Conservation (phyloP, 2,888 invertebrate genomes). For the Cephus runcator region DNA sequence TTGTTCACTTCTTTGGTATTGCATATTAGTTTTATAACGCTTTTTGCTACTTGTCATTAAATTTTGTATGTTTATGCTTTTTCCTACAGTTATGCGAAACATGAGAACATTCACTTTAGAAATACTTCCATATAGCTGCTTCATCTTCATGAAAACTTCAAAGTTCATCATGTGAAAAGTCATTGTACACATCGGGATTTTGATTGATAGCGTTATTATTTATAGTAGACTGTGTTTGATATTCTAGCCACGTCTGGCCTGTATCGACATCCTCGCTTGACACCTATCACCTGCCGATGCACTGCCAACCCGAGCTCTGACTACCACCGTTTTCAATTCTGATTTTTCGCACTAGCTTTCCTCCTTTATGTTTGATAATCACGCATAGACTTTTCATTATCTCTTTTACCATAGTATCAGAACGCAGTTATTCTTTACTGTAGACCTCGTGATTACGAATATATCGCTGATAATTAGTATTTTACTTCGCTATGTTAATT, state of each 20-base stretch:
- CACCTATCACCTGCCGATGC: slow-evolving; percentile 39
- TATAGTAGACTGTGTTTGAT: slow-evolving; percentile 36
- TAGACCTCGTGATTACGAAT: not conserved
- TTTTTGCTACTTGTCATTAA: not conserved
- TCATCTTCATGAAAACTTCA: not conserved
- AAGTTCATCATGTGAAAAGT: not conserved
- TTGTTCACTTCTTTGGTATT: not conserved
- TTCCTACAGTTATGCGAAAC: not conserved
- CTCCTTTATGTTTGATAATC: not conserved
- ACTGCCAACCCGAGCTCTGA: slow-evolving; percentile 40
- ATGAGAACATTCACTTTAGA: slow-evolving; percentile 1
- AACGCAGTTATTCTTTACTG: not conserved
- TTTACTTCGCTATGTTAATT: not conserved
- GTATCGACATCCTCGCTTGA: slow-evolving; percentile 47
- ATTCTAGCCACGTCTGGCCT: slow-evolving; percentile 49
- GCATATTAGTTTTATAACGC: not conserved
- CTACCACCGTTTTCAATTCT: slow-evolving; percentile 29
- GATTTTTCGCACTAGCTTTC: slow-evolving; percentile 25
- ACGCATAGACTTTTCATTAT: not conserved
- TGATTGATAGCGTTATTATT: slow-evolving; percentile 17
- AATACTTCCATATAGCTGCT: not conserved
- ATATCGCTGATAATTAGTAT: not conserved
- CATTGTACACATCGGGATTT: not conserved
- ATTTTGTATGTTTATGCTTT: not conserved
- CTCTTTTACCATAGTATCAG: not conserved